Base-by-base conservation (phyloP, 37 sponge, comb jelly and placozoan species). In the Chondrilla cf. caribensis region DNA sequence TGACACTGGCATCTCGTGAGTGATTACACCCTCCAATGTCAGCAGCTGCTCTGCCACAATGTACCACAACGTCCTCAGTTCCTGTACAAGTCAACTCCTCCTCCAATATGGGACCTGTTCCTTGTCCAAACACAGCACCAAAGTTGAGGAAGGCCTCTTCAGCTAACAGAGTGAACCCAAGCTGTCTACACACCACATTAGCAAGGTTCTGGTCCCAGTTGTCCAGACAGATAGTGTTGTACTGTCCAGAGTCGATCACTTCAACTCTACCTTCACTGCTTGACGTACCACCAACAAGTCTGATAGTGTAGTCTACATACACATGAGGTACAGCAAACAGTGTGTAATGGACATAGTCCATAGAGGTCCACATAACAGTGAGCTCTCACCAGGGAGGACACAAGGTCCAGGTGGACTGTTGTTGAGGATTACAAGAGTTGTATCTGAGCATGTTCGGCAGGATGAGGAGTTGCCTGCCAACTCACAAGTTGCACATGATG, bases 251-350 rank as follows among this genome's bases (percentile, higher is more conserved):
- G 7, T n/a, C 22, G 76, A 73, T 21, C 44, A 73, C 44, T 37
- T 73, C 76, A 39, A 73, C 76, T 73, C 76, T 73, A 3, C 76
- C 76, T 39, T 37, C 25, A 24, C 40, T 37, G 36, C 6, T 22
- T n/a, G 76, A 38, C 15, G 76, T n/a, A 39, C 76, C 76, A 40
- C 40, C 76, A 36, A n/a, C 44, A n/a, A 73, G 76, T 73, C 76
- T 73, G 24, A 73, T 43, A 39, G 44, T 39, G 19, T 38, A 37
- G 24, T 73, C 76, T 73, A 11, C 18, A 22, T 5, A 25, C 24
- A n/a, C n/a, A n/a, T n/a, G n/a, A n/a, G n/a, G n/a, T n/a, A n/a
- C n/a, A n/a, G n/a, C 2, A 6, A 26, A 59, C 60, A 59, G 22
- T 3, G 25, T 26, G 22, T 26, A 2, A 59, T 59, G 25, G 60